Evolutionary conservation across 2,113 vertebrate genomes (phyloP).

Genomic region (Micromys minutus): DNA sequence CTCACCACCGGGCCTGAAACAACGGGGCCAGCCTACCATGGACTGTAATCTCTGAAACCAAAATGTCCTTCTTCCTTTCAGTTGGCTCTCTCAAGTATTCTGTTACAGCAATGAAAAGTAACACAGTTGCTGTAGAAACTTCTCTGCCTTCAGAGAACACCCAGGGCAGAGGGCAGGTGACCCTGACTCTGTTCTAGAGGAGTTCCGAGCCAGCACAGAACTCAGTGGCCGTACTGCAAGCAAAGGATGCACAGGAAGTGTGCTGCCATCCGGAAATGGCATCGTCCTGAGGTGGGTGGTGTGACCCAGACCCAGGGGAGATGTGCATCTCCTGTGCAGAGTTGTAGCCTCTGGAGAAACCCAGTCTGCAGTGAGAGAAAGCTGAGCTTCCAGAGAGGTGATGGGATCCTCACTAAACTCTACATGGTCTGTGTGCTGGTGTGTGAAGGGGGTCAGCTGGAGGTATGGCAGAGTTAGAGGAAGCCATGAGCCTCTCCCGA

Average conservation of each 20-base stretch:
- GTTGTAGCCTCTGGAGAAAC: background rate
- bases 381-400: background rate
- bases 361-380: background rate
- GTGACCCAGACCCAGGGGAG: background rate
- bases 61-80: background rate
- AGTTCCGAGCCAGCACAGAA: background rate
- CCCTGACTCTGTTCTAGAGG: fast-evolving
- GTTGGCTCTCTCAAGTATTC: background rate
- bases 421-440: background rate
- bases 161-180: background rate
- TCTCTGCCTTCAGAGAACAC: background rate
- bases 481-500: background rate
- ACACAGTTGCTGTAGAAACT: background rate
- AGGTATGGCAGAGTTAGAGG: background rate
- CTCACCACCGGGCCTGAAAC: too few species aligned
- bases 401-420: background rate
- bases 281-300: background rate
- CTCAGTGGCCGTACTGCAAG: background rate
- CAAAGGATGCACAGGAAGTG: background rate
- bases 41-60: too few species aligned
- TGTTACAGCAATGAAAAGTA: background rate
- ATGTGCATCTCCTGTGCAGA: background rate
- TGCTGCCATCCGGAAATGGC: background rate
- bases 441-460: background rate
- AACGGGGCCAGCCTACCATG: background rate